Base-by-base conservation (phyloP, 2,797 vertebrate species). In the Lithobates pipiens region DNA sequence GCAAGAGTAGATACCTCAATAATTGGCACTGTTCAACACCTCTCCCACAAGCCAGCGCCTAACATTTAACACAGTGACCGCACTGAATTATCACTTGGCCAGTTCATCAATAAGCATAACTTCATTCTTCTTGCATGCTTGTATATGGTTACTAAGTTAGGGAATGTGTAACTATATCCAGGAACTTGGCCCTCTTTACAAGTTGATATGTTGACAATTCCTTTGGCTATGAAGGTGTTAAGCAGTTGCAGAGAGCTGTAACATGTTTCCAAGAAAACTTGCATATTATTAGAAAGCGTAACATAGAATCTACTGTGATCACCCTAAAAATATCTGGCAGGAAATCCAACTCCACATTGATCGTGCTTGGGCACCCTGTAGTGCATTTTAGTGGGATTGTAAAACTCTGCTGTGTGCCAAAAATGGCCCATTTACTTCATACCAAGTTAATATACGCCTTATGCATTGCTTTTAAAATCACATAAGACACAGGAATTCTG, bases 321-420 rank as follows among this genome's bases (percentile, higher is more conserved):
- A 80, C 76, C 75, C 85, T 83, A 87, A 87, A 87, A 87, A 83
- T 87, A 87, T 87, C 76, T 83, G 34, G 61, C 69, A 83, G 76
- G 85, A 87, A 87, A 87, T 83, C 57, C 76, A 87, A 87, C 81
- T 79, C 80, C 44, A 11, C 21, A 4, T 39, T 83, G 39, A 79
- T 76, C 46, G 70, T 83, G 76, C 80, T 83, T 75, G 68, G 81
- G 76, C 70, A 69, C 69, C 36, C 68, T 78, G 80, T 44, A 79
- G 50, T 23, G 63, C 80, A 80, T 80, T 61, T 87, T 68, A 79
- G 42, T 69, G 42, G 42, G 50, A 72, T 80, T 81, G n/a, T 83
- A 79, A 79, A 87, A 75, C 32, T 34, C 44, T 70, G n/a, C 69
- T 42, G 34, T 36, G 80, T 68, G 71, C 81, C 81, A 79, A 79